These are phyloP conservation scores for Plestiodon gilberti DNA, from an alignment of 2,113 vertebrate genomes.

Conservation along the genomic window DNA sequence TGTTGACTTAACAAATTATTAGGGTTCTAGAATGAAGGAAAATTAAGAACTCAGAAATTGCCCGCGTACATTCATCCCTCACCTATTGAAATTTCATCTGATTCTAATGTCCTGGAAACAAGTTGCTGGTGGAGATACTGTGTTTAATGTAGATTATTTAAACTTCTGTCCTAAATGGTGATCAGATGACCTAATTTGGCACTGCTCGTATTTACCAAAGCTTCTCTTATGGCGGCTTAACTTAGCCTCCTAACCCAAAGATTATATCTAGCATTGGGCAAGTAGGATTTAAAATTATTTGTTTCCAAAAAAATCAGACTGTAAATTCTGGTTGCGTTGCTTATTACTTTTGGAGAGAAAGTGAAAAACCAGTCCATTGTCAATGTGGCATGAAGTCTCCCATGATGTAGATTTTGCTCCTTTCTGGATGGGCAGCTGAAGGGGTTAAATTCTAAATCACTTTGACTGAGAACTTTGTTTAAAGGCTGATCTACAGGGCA, in stretches of 20 bases:
- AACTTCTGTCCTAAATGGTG: not conserved
- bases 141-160: not conserved
- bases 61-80: too few relatives aligned
- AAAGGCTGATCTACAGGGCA: too few relatives aligned
- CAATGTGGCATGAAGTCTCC: not conserved
- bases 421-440: not conserved
- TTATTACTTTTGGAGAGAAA: not conserved
- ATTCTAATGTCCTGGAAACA: not conserved
- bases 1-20: not conserved
- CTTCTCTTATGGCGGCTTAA: not conserved
- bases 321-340: not conserved
- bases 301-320: not conserved
- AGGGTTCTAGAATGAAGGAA: not conserved
- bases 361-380: too few relatives aligned
- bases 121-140: not conserved
- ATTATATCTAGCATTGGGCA: not conserved
- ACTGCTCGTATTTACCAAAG: not conserved
- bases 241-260: not conserved
- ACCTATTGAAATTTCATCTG: not conserved
- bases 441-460: constrained; percentile 17
- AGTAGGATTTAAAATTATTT: not conserved
- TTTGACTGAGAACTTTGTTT: constrained; percentile 24
- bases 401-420: not conserved
- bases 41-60: not conserved
- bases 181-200: not conserved